Evolutionary conservation across 2,888 invertebrate genomes (phyloP), one percentile per base, ranked within the genome.

Genomic region (Tinea pellionella): DNA sequence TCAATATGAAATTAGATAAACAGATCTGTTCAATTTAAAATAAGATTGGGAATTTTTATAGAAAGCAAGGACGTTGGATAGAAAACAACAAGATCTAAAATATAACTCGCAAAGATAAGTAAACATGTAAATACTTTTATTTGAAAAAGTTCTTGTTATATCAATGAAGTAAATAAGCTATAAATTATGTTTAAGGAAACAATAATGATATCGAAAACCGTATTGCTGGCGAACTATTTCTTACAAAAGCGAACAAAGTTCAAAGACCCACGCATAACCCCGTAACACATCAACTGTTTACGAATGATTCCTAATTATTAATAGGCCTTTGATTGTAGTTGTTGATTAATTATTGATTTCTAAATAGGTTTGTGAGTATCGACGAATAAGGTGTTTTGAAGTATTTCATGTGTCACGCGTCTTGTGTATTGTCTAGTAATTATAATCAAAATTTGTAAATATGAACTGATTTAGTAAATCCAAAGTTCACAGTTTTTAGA

Each of bases 1-100:
- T 47, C 47, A 47, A 47, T 47, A 47, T 47, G 47, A 47, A 47
- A 47, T 47, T 47, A 15, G 47, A 47, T 47, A 47, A 47, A 47
- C 47, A 47, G 8, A 2, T 47, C 16, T 8, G 15, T 37, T 37
- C 37, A 37, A 1, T 37, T 37, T 37, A 9, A 37, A 37, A 37
- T 37, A 37, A n/a, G 9, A 2, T 37, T 9, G 9, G 37, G 37
- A 37, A 37, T 37, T n/a, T 37, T 37, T 37, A n/a, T n/a, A 37
- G 11, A 37, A n/a, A 37, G 9, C 11, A 37, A 37, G 37, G 37
- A 12, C 37, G 37, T 24, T 6, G 24, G 6, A 24, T 24, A 6
- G 24, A 24, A 24, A 24, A 24, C n/a, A n/a, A n/a, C n/a, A n/a
- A n/a, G n/a, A n/a, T n/a, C n/a, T n/a, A n/a, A n/a, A n/a, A n/a